Conservation (phyloP, 2,113 vertebrate species). For the Neolamprologus variostigma region DNA sequence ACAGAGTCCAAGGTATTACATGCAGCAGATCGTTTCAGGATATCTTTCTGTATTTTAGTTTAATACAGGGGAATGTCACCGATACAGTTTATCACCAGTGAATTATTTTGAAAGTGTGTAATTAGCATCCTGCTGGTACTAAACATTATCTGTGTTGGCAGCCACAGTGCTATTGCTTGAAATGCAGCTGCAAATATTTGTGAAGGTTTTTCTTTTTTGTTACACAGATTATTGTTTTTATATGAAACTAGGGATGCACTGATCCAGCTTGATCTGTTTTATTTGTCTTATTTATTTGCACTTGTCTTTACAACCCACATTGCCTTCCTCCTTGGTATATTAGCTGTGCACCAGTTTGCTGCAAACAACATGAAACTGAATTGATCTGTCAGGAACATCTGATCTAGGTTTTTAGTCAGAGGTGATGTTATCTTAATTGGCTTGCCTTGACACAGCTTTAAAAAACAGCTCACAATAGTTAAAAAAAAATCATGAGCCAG, state of each 20-base stretch:
- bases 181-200: not conserved
- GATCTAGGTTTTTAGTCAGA: not conserved
- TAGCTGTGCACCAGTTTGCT: not conserved
- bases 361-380: not conserved
- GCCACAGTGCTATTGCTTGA: not conserved
- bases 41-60: not conserved
- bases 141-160: not conserved
- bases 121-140: not conserved
- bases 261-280: not conserved
- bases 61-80: not conserved
- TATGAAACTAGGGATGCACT: not conserved
- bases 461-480: not conserved
- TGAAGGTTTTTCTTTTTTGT: not conserved
- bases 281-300: not conserved
- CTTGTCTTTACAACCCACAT: not conserved
- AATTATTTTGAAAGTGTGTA: not conserved
- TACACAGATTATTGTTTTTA: not conserved
- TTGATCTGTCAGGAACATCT: not conserved
- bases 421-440: not conserved
- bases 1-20: not conserved
- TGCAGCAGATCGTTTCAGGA: not conserved
- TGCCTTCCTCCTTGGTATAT: not conserved
- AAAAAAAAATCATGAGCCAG: not conserved
- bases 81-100: not conserved
- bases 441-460: not conserved